These are phyloP conservation scores for Eugnorisma glareosa DNA, from an alignment of 2,888 invertebrate species.

Conservation along the genomic window DNA sequence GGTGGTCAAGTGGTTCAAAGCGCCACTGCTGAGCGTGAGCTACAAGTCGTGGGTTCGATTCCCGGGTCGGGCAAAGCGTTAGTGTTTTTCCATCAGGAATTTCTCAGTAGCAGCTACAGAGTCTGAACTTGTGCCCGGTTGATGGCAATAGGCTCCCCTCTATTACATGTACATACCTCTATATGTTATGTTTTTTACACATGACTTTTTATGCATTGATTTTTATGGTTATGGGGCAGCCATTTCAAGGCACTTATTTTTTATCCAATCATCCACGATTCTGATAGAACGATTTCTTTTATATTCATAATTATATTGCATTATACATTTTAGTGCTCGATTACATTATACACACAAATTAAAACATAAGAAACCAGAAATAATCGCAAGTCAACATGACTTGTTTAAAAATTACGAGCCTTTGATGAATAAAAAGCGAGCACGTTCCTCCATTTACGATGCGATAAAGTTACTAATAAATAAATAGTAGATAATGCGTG, in stretches of 20 bases:
- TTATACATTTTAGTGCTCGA: slow-evolving; percentile 7
- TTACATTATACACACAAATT: slow-evolving; percentile 7
- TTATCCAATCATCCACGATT: neutral
- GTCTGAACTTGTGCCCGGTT: too few species aligned
- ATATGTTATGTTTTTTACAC: too few species aligned
- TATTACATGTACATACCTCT: too few species aligned
- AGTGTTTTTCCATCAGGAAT: too few species aligned
- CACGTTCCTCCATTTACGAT: slow-evolving; percentile 25
- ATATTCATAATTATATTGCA: slow-evolving; percentile 6
- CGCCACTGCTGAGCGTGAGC: too few species aligned
- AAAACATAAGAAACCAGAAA: slow-evolving; percentile 3
- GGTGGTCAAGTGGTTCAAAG: too few species aligned
- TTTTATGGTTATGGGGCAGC: neutral
- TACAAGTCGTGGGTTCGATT: too few species aligned
- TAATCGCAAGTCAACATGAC: slow-evolving; percentile 24
- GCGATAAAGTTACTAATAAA: slow-evolving; percentile 47
- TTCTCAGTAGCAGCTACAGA: too few species aligned
- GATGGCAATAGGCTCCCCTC: too few species aligned
- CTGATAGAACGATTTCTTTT: neutral
- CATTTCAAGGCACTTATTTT: neutral
- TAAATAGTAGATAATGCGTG: slow-evolving; percentile 38
- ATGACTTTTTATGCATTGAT: too few species aligned
- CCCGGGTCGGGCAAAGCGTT: too few species aligned
- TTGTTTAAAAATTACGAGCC: slow-evolving; percentile 9
- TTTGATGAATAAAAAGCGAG: slow-evolving; percentile 28